These are phyloP conservation scores for Malthinus seriepunctatus DNA, from an alignment of 2,888 invertebrate genomes.

Conservation along the genomic window DNA sequence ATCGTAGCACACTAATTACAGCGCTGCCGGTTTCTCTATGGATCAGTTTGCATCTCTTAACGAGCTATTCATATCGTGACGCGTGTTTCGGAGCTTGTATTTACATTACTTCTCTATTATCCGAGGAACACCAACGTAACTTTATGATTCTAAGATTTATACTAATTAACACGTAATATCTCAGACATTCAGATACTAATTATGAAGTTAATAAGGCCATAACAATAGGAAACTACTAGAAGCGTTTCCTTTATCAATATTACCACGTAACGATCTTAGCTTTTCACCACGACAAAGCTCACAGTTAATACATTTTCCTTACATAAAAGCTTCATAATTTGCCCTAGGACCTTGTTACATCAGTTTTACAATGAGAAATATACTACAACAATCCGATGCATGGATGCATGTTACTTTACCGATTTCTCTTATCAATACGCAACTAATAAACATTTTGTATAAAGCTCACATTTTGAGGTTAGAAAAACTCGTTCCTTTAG, in stretches of 20 bases:
- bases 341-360: too few relatives aligned
- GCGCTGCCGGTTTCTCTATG: slow-evolving; percentile 27
- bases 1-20: slow-evolving; percentile 27
- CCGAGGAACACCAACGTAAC: slow-evolving; percentile 3
- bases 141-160: slow-evolving; percentile 21
- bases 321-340: not conserved
- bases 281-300: slow-evolving; percentile 1
- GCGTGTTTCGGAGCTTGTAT: slow-evolving; percentile 30
- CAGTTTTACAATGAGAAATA: too few relatives aligned
- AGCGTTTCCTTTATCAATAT: slow-evolving; percentile 2
- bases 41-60: slow-evolving; percentile 32
- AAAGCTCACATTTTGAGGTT: too few relatives aligned
- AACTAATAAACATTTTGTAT: too few relatives aligned
- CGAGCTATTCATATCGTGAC: slow-evolving; percentile 37
- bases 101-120: slow-evolving; percentile 23
- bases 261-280: slow-evolving; percentile 3
- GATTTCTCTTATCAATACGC: too few relatives aligned
- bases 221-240: not conserved
- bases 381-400: too few relatives aligned
- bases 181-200: slow-evolving; percentile 23
- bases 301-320: slow-evolving; percentile 6
- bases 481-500: too few relatives aligned
- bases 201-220: slow-evolving; percentile 24
- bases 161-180: slow-evolving; percentile 25
- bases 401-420: too few relatives aligned